phyloP scores from a whole-genome alignment of 2,797 vertebrate species.

The Cryptoblepharus egeriae region DNA sequence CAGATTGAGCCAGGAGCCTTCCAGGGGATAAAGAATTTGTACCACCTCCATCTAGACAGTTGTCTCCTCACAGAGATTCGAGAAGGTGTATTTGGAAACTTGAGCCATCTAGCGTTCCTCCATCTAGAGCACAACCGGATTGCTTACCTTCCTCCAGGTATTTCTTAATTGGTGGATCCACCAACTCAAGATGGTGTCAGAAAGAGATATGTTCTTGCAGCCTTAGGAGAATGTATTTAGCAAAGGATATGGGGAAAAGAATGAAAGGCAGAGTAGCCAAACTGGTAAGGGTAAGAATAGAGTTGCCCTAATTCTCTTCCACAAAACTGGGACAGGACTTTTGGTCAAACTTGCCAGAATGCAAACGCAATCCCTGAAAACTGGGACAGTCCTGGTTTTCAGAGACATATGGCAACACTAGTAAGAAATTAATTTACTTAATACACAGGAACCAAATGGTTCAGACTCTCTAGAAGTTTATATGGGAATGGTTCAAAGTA shows the following conservation, averaged over 20 bases:
- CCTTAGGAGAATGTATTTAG: neutral
- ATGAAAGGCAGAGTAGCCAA: too few relatives aligned
- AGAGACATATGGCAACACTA: too few relatives aligned
- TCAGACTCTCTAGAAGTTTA: neutral
- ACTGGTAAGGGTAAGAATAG: too few relatives aligned
- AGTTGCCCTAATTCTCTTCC: too few relatives aligned
- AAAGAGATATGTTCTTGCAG: too few relatives aligned
- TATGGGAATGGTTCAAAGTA: neutral
- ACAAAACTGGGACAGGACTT: too few relatives aligned
- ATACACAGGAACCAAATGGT: neutral
- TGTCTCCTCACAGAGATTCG: slow-evolving; percentile 15
- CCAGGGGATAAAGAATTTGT: neutral
- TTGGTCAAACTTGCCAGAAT: too few relatives aligned
- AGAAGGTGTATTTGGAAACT: slow-evolving; percentile 28
- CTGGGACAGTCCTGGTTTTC: too few relatives aligned
- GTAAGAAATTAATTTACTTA: too few relatives aligned
- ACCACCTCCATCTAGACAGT: slow-evolving; percentile 35
- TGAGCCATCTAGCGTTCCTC: slow-evolving; percentile 37
- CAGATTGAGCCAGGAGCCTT: neutral
- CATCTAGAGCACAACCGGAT: slow-evolving; percentile 50
- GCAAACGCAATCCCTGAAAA: too few relatives aligned
- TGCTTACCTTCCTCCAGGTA: slow-evolving; percentile 43
- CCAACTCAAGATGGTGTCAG: too few relatives aligned
- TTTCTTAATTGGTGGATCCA: neutral
- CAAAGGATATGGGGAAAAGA: too few relatives aligned